Percentiles rank a stretch among this genome's conserved stretches.
phyloP scores from a whole-genome alignment of 2,888 invertebrate species.

The Pammene fasciana region DNA sequence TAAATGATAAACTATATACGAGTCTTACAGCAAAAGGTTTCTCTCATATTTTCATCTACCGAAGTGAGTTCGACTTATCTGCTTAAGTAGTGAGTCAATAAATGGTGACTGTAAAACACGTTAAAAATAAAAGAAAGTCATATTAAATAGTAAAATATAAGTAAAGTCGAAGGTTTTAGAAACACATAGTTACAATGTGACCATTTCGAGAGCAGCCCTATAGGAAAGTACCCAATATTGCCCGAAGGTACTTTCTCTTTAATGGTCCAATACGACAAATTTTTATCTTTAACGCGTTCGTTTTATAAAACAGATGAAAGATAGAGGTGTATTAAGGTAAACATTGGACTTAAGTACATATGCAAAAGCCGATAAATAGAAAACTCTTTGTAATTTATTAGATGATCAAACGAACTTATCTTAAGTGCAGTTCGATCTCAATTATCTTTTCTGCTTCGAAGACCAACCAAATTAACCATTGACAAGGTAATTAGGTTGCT shows the following conservation, averaged over 20 bases:
- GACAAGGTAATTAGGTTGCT: no score
- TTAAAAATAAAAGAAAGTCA: constrained; percentile 14
- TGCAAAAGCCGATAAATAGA: background rate
- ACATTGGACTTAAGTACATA: background rate
- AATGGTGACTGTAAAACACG: background rate
- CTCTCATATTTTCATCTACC: constrained; percentile 34
- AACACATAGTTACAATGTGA: no score
- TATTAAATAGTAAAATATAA: background rate
- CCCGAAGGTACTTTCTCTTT: background rate
- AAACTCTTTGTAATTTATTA: no score
- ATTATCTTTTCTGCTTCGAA: no score
- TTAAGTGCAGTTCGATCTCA: no score
- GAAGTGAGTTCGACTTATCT: constrained; percentile 5
- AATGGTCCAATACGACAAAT: background rate
- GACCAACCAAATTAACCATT: no score
- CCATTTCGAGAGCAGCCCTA: no score
- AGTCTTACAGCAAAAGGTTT: constrained; percentile 30
- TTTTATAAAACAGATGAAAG: constrained; percentile 4
- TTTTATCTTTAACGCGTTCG: constrained; percentile 5
- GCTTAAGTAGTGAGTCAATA: background rate
- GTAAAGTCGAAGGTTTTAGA: no score
- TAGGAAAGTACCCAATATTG: no score
- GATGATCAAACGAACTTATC: no score
- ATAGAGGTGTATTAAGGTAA: background rate
- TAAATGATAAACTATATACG: constrained; percentile 24